Evolutionary conservation across 1,140 invertebrate genomes (phyloP), one percentile per base, ranked within the genome.

Genomic region (Pseudobourletiella spinata): DNA sequence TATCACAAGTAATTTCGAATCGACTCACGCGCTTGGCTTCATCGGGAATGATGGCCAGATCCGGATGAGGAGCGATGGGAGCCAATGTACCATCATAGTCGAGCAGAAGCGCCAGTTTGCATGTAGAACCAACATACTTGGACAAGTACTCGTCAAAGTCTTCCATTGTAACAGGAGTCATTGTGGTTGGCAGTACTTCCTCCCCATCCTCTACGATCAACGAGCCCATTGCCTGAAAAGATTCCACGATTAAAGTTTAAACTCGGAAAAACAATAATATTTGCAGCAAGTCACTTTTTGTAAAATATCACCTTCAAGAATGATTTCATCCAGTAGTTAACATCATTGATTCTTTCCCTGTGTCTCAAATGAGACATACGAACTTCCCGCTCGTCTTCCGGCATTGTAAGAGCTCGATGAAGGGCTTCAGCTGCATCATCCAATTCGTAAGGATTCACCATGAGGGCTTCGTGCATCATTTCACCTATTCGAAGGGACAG

Each of bases 81-180:
- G 89, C 87, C 61, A 93, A 73, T 0, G 91, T 94, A 20, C 90
- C 91, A 71, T 94, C 91, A 73, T 93, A 94, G 76, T 94, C 90
- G 64, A 94, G 74, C 1, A 93, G 76, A 2, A 94, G 76, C 0
- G 88, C 89, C 67, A 93, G 74, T 74, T 91, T 91, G 69, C 89
- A 85, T 25, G 86, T 85, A 63, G 88, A 84, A 58, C 88, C 88
- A 67, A 92, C 88, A 74, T 91, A 91, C 75, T 87, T 89, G 71
- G 68, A 65, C 39, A 74, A 64, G 51, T 68, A 73, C 25, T 68
- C 70, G 72, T 91, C 88, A 72, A 91, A 91, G 73, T 92, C 89
- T 66, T 91, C 87, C 70, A 90, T 82, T 3, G 87, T 88, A 1
- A 91, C 83, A 0, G 88, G 87, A 56, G 88, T 86, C 85, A 91